phyloP scores from a whole-genome alignment of 2,113 vertebrate genomes.

The zebrafish (Danio rerio) region DNA sequence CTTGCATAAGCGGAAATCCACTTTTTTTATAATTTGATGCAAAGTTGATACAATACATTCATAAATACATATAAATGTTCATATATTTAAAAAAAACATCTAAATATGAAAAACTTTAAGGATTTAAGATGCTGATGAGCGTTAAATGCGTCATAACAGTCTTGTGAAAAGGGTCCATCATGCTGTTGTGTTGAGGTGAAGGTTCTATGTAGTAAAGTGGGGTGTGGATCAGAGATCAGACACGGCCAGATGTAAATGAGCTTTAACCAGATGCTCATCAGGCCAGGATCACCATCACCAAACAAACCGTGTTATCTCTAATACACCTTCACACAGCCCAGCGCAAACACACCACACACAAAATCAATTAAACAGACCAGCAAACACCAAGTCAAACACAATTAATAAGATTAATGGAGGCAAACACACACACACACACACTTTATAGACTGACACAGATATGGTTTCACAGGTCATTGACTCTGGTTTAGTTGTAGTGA shows the following conservation, averaged over 20 bases:
- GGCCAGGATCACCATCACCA: slow-evolving; percentile 61
- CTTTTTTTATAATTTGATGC: too few relatives aligned
- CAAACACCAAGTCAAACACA: slow-evolving; percentile 47
- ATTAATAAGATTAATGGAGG: slow-evolving; percentile 40
- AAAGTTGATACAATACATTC: too few relatives aligned
- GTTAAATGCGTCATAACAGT: too few relatives aligned
- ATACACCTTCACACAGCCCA: slow-evolving; percentile 4
- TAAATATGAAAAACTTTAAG: too few relatives aligned
- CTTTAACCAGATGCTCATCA: slow-evolving; percentile 67
- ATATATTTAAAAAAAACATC: too few relatives aligned
- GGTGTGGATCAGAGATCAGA: neutral
- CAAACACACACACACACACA: slow-evolving; percentile 12
- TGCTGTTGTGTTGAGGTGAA: too few relatives aligned
- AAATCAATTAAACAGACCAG: slow-evolving; percentile 43
- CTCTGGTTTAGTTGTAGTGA: slow-evolving; percentile 14
- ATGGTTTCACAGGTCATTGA: slow-evolving; percentile 9
- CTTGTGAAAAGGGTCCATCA: too few relatives aligned
- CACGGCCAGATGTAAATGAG: slow-evolving; percentile 43
- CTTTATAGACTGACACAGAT: slow-evolving; percentile 14
- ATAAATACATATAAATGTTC: too few relatives aligned
- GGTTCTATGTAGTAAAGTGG: too few relatives aligned
- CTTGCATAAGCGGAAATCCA: too few relatives aligned
- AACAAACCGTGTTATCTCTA: slow-evolving; percentile 38
- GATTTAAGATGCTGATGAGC: too few relatives aligned
- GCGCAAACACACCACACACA: slow-evolving; percentile 22